phyloP scores from a whole-genome alignment of 2,888 invertebrate genomes.

The Sthenelais limicola region DNA sequence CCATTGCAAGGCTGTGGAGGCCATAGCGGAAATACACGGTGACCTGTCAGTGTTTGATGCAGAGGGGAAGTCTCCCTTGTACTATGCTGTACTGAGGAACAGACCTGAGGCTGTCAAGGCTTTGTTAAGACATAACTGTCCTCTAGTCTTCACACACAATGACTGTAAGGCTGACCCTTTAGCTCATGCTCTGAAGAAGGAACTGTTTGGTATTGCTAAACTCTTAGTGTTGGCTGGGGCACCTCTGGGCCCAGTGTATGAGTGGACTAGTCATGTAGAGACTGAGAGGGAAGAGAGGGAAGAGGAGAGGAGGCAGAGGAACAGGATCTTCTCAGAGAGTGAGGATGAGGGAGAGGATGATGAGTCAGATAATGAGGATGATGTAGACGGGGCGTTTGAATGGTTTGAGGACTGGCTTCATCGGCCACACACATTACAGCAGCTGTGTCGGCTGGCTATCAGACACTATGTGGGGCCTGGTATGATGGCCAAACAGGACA shows the following conservation, averaged over 20 bases:
- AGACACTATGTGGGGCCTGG: constrained; percentile 60
- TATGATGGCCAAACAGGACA: constrained; percentile 55
- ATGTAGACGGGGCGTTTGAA: constrained; percentile 48
- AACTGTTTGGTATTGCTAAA: constrained; percentile 58
- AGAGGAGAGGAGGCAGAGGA: neutral
- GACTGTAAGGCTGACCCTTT: constrained; percentile 37
- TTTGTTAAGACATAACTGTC: constrained; percentile 62
- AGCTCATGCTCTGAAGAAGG: constrained; percentile 54
- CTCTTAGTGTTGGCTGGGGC: constrained; percentile 66
- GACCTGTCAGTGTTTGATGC: constrained; percentile 60
- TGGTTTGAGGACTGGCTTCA: constrained; percentile 59
- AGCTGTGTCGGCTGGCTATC: constrained; percentile 64
- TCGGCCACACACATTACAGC: constrained; percentile 61
- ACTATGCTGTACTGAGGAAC: constrained; percentile 65
- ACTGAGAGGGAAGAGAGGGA: neutral
- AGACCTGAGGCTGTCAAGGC: constrained; percentile 59
- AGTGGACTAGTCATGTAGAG: constrained; percentile 18
- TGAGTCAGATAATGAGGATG: constrained; percentile 50
- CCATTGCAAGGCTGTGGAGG: constrained; percentile 61
- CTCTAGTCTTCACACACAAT: constrained; percentile 42
- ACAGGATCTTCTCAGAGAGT: constrained; percentile 10
- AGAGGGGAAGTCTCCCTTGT: constrained; percentile 60
- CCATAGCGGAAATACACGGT: constrained; percentile 59
- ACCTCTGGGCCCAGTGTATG: constrained; percentile 52
- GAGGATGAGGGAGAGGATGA: constrained; percentile 26